phyloP scores from a whole-genome alignment of 2,797 vertebrate species.

The Zenarchopterus dispar region DNA sequence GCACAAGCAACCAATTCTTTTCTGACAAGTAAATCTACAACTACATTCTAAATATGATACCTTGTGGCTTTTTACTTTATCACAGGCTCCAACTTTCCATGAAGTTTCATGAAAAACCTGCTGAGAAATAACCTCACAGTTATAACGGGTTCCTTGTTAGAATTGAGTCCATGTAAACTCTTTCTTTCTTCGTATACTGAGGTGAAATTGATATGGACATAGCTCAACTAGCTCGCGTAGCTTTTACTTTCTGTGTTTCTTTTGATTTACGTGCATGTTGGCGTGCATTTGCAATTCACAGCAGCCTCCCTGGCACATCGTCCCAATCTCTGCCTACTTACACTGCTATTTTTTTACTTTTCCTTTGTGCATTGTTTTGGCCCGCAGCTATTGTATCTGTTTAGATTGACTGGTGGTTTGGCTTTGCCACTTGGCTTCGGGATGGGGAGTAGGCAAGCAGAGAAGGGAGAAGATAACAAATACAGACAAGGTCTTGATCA shows the following conservation, averaged over 20 bases:
- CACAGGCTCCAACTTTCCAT: too few relatives aligned
- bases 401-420: conserved; percentile 79
- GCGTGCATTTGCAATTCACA: conserved; percentile 72
- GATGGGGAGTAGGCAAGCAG: conserved; percentile 46
- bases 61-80: too few relatives aligned
- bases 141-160: too few relatives aligned
- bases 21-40: too few relatives aligned
- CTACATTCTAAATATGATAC: too few relatives aligned
- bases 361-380: conserved; percentile 78
- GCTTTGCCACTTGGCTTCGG: conserved; percentile 70
- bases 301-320: conserved; percentile 68
- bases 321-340: conserved; percentile 70
- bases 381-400: conserved; percentile 79
- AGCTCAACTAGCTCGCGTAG: conserved; percentile 14
- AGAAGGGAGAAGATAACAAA: conserved; percentile 64
- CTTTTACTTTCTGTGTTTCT: conserved; percentile 12
- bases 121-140: too few relatives aligned
- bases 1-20: too few relatives aligned
- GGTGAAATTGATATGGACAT: conserved; percentile 12
- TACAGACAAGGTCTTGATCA: conserved; percentile 69
- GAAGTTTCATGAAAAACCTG: too few relatives aligned
- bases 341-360: conserved; percentile 48
- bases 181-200: conserved; percentile 9
- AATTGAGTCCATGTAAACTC: background rate
- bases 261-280: conserved; percentile 52